Evolutionary conservation across 2,888 invertebrate species (phyloP).

Genomic region (Cotesia congregata): DNA sequence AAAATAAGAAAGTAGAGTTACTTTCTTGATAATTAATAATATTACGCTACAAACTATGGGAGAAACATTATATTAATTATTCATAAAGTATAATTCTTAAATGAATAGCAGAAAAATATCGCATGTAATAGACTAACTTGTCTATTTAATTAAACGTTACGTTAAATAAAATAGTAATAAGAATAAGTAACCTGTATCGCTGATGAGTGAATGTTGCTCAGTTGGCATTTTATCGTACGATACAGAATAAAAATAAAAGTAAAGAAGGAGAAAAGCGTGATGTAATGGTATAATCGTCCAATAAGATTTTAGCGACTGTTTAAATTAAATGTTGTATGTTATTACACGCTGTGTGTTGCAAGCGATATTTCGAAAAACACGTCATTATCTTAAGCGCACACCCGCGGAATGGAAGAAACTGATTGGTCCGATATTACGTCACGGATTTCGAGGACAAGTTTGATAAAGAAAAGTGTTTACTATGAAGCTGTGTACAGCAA

Average conservation of each 20-base stretch:
- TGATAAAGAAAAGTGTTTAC: slow-evolving; percentile 48
- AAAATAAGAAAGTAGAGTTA: too few species aligned
- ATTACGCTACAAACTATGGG: background rate
- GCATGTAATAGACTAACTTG: background rate
- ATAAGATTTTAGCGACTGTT: background rate
- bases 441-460: slow-evolving; percentile 26
- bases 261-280: background rate
- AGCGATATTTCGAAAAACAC: background rate
- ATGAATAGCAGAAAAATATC: background rate
- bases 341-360: background rate
- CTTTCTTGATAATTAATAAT: too few species aligned
- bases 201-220: background rate
- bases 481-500: background rate
- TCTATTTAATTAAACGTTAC: background rate
- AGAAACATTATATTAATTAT: background rate
- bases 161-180: background rate
- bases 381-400: slow-evolving; percentile 26
- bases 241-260: background rate
- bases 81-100: background rate
- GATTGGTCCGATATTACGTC: slow-evolving; percentile 27
- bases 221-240: background rate
- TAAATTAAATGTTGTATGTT: background rate
- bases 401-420: slow-evolving; percentile 26
- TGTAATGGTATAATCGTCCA: background rate
- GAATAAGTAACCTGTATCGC: too few species aligned